Percentiles rank a stretch among this genome's conserved stretches.
Evolutionary conservation across 2,888 invertebrate genomes (phyloP).

Genomic region (Nomada fucata): DNA sequence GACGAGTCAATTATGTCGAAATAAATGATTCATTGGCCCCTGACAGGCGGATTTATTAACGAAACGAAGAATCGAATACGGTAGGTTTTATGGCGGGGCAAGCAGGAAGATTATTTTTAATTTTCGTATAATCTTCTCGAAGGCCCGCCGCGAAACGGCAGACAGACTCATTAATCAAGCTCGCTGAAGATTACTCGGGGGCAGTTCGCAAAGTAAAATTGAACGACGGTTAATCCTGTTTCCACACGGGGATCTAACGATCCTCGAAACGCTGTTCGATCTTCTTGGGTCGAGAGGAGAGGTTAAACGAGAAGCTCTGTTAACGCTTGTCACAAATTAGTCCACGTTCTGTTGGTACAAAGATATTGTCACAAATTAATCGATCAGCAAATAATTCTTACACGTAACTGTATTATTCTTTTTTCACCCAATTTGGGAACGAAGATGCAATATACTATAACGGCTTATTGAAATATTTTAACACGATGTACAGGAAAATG

Average conservation of each 20-base stretch:
- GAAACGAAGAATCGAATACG: slow-evolving; percentile 22
- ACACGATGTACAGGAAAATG: too few species aligned
- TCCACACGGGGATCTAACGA: not conserved
- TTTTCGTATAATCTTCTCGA: slow-evolving; percentile 29
- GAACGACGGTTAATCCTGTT: slow-evolving; percentile 29
- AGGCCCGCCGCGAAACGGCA: not conserved
- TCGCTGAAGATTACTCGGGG: slow-evolving; percentile 19
- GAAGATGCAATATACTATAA: too few species aligned
- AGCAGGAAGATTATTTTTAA: slow-evolving; percentile 14
- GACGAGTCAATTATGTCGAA: slow-evolving; percentile 21
- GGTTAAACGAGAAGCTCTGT: not conserved
- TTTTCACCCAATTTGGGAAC: too few species aligned
- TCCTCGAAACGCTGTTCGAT: slow-evolving; percentile 12
- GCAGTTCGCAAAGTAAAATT: slow-evolving; percentile 30
- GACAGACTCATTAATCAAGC: slow-evolving; percentile 39
- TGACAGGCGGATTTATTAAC: slow-evolving; percentile 13
- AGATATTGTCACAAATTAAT: too few species aligned
- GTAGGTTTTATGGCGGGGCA: not conserved
- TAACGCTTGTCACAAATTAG: not conserved
- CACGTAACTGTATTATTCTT: too few species aligned
- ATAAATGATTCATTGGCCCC: slow-evolving; percentile 19
- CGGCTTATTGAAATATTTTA: too few species aligned
- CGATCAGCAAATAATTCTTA: too few species aligned
- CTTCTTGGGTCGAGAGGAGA: too few species aligned
- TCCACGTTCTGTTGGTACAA: too few species aligned